Evolutionary conservation across 2,888 invertebrate genomes (phyloP).

Genomic region (Lepidonotus clava): DNA sequence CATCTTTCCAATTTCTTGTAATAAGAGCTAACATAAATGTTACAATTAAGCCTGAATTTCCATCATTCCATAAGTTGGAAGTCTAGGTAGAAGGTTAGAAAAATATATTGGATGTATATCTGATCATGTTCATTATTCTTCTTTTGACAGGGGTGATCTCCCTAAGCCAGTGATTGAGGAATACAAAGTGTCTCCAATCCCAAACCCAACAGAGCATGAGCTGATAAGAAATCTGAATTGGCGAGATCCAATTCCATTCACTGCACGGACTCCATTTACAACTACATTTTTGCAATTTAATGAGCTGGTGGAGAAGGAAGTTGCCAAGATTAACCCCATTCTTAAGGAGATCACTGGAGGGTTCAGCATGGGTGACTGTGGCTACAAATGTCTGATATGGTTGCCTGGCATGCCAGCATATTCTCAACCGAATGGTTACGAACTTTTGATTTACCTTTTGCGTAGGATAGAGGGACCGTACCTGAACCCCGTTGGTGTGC

Average conservation of each 20-base stretch:
- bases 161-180: neutral
- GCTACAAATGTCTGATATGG: neutral
- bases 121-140: too few species aligned
- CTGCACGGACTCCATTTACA: neutral
- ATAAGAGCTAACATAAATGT: too few species aligned
- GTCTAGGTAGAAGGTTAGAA: too few species aligned
- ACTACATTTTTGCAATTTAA: neutral
- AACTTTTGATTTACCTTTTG: neutral
- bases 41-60: too few species aligned
- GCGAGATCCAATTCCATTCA: neutral
- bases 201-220: neutral
- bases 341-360: neutral
- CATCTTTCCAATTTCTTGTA: too few species aligned
- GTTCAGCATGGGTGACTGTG: neutral
- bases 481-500: neutral
- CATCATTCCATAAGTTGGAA: too few species aligned
- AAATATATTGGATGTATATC: too few species aligned
- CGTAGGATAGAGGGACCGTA: neutral
- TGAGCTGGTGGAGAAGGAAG: neutral
- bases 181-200: neutral
- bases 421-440: neutral
- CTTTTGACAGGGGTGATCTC: neutral
- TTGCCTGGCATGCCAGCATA: neutral
- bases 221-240: neutral
- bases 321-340: neutral